phyloP scores from a whole-genome alignment of 2,113 vertebrate genomes.

The human (Homo sapiens) region DNA sequence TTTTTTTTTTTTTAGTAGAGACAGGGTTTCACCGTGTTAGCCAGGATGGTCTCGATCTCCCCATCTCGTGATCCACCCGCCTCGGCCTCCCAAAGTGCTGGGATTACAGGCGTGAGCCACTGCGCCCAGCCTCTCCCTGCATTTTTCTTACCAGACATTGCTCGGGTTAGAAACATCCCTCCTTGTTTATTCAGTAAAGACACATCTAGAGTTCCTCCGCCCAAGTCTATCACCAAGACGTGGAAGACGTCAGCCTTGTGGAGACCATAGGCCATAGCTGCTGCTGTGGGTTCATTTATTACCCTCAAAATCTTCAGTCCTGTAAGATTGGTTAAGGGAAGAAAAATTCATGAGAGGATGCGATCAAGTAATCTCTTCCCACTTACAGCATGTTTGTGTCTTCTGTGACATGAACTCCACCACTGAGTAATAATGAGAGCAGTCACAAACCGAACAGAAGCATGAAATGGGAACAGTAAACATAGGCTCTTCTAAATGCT shows the following conservation, averaged over 20 bases:
- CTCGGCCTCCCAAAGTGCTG: no score
- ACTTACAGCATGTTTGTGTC: not conserved
- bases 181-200: slow-evolving; percentile 97
- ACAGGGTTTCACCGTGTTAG: no score
- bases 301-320: slow-evolving; percentile 93
- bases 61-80: no score
- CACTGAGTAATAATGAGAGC: not conserved
- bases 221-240: slow-evolving; percentile 97
- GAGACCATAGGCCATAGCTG: slow-evolving; percentile 98
- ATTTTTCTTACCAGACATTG: slow-evolving; percentile 94
- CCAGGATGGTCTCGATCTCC: no score
- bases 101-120: no score
- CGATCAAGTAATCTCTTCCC: not conserved
- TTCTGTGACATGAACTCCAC: not conserved
- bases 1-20: no score
- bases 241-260: slow-evolving; percentile 96
- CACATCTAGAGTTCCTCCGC: slow-evolving; percentile 97
- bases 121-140: not conserved
- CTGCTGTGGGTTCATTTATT: slow-evolving; percentile 97
- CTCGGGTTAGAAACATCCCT: slow-evolving; percentile 97
- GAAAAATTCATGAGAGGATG: not conserved
- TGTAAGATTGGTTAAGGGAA: slow-evolving; percentile 25
- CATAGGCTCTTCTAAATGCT: not conserved
- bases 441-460: not conserved
- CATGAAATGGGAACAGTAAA: not conserved